These are phyloP conservation scores for Misgurnus mizolepis DNA, from an alignment of 2,113 vertebrate species.

Conservation along the genomic window DNA sequence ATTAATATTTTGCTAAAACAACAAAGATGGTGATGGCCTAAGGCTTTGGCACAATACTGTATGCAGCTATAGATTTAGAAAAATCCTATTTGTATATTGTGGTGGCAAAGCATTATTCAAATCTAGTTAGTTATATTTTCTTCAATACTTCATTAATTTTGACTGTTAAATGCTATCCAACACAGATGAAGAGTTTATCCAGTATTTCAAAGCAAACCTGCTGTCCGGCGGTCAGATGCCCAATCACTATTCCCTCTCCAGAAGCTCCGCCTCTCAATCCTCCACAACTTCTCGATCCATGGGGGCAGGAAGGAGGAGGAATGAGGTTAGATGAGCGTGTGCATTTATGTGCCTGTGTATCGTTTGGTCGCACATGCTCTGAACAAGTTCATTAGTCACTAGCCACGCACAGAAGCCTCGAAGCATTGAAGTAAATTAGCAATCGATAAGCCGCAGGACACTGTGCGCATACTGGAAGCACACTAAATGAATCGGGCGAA, in stretches of 20 bases:
- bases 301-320: constrained; percentile 69
- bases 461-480: background rate
- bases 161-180: constrained; percentile 50
- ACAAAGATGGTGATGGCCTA: too few relatives aligned
- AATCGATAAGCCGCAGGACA: constrained; percentile 39
- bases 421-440: constrained; percentile 5
- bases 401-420: background rate
- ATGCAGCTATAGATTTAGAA: too few relatives aligned
- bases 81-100: too few relatives aligned
- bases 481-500: constrained; percentile 24
- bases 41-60: too few relatives aligned
- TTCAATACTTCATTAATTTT: constrained; percentile 17
- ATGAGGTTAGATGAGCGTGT: constrained; percentile 68
- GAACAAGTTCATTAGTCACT: constrained; percentile 44
- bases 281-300: constrained; percentile 74
- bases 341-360: background rate
- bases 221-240: constrained; percentile 75
- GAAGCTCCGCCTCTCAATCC: constrained; percentile 78
- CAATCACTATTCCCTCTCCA: constrained; percentile 80
- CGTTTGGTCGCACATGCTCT: constrained; percentile 22
- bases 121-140: too few relatives aligned
- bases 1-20: too few relatives aligned
- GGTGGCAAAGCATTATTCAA: too few relatives aligned
- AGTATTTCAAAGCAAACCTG: constrained; percentile 77
- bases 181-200: constrained; percentile 81